These are phyloP conservation scores for Avahi laniger DNA, from an alignment of 2,797 vertebrate species.

Conservation along the genomic window DNA sequence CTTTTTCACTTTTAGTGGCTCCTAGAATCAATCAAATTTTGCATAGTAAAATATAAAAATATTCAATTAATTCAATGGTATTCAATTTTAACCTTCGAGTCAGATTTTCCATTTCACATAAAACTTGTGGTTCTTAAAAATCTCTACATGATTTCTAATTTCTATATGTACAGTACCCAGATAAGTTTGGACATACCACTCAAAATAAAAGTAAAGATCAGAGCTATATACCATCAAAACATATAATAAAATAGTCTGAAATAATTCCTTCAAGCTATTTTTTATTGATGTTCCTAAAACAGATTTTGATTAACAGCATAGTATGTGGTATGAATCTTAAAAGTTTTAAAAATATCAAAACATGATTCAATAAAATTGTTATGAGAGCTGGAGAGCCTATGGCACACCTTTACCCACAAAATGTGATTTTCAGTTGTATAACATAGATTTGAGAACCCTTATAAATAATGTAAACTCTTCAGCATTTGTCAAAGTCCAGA, in stretches of 20 bases:
- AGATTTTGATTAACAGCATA: background rate
- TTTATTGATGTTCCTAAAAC: slow-evolving; percentile 19
- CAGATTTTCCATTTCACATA: background rate
- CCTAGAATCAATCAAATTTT: background rate
- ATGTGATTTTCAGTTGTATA: background rate
- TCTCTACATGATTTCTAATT: background rate
- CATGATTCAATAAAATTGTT: background rate
- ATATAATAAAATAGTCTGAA: background rate
- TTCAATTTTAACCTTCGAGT: background rate
- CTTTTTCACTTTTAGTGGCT: background rate
- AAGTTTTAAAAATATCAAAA: background rate
- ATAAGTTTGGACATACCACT: background rate
- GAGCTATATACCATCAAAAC: background rate
- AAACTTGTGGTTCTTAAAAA: slow-evolving; percentile 3
- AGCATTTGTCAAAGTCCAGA: background rate
- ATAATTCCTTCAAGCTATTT: background rate
- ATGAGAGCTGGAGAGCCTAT: background rate
- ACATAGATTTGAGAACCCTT: background rate
- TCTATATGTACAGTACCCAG: background rate
- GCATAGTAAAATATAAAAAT: background rate
- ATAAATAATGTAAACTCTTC: slow-evolving; percentile 8
- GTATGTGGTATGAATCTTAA: background rate
- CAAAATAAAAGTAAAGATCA: background rate
- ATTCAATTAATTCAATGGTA: background rate
- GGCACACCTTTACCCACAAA: background rate